Percentiles rank a stretch among this genome's conserved stretches.
phyloP scores from a whole-genome alignment of 2,797 vertebrate genomes.

The Bryconaethiops microstoma region DNA sequence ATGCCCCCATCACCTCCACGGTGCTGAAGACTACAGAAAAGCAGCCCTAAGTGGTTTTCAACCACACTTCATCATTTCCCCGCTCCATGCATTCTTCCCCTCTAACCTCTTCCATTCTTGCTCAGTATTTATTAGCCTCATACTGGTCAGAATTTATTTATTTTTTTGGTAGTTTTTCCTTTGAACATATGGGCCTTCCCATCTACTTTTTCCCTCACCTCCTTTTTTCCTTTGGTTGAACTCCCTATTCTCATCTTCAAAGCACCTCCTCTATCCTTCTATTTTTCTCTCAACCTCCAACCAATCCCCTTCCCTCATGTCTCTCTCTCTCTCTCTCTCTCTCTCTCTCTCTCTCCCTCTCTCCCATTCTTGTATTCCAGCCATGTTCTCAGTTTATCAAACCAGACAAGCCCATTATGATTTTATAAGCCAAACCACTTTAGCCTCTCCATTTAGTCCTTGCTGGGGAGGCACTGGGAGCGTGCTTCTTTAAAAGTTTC shows the following conservation, averaged over 20 bases:
- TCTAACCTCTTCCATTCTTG: background rate
- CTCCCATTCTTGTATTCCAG: conserved; percentile 65
- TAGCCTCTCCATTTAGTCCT: conserved; percentile 80
- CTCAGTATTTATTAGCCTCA: background rate
- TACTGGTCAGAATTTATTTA: conserved; percentile 1
- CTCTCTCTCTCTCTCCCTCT: conserved; percentile 18
- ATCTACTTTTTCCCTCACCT: background rate
- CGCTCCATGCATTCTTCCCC: background rate
- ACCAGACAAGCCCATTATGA: conserved; percentile 82
- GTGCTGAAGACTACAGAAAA: background rate
- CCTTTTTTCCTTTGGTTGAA: background rate
- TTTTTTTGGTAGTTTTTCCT: background rate
- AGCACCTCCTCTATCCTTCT: background rate
- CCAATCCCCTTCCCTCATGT: conserved; percentile 49
- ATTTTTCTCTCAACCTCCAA: conserved; percentile 47
- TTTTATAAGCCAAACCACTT: conserved; percentile 85
- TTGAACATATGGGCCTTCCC: background rate
- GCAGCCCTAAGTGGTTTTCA: background rate
- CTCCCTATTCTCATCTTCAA: conserved; percentile 5
- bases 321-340: conserved; percentile 24
- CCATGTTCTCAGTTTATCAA: conserved; percentile 77
- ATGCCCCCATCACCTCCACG: background rate
- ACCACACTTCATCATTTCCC: background rate
- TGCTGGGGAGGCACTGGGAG: conserved; percentile 62
- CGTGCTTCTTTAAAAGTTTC: conserved; percentile 80